Evolutionary conservation across 2,113 vertebrate species (phyloP).

Genomic region (Rhipidura dahli): DNA sequence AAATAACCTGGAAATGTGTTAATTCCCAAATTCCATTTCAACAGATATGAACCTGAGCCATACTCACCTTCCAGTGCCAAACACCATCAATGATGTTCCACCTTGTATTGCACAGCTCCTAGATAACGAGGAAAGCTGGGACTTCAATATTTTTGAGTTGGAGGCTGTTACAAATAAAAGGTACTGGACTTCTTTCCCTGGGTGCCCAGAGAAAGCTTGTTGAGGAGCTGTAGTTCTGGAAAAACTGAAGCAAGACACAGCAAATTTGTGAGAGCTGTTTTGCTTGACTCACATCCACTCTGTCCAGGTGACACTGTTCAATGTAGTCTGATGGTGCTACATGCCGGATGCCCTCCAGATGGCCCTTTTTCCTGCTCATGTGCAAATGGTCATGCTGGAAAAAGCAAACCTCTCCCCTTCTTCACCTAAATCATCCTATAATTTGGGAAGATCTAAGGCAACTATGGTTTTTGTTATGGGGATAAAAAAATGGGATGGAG

Average conservation of each 20-base stretch:
- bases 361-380: neutral
- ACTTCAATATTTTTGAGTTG: conserved; percentile 95
- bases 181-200: conserved; percentile 53
- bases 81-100: conserved; percentile 86
- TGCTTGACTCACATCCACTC: neutral
- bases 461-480: neutral
- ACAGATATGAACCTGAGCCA: conserved; percentile 85
- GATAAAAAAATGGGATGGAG: neutral
- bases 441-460: neutral
- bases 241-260: neutral
- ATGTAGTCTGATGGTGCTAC: neutral
- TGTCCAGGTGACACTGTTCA: neutral
- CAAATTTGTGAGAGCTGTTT: neutral
- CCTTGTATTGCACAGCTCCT: conserved; percentile 84
- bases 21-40: conserved; percentile 40
- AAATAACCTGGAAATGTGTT: neutral
- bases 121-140: conserved; percentile 91
- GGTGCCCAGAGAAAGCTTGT: neutral
- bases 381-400: neutral
- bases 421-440: neutral
- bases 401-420: neutral
- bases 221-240: neutral
- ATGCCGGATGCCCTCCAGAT: neutral
- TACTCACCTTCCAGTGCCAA: conserved; percentile 80
- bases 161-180: conserved; percentile 94